Conservation (phyloP, 2,797 vertebrate species). For the Dipus sagitta region DNA sequence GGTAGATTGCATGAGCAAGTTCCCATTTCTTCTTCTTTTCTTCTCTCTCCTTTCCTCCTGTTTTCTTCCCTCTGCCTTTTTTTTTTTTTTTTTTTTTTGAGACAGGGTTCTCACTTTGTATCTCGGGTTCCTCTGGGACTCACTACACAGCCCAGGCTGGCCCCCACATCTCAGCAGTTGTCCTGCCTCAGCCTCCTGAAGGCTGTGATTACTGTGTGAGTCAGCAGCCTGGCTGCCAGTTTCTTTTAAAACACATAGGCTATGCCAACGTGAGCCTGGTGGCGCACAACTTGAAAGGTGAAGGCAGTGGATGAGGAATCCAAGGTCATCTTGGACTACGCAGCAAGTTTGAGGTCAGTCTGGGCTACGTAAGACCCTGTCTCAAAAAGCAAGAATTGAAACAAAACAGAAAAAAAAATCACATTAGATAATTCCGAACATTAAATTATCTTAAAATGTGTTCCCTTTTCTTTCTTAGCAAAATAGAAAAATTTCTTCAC, state of each 20-base stretch:
- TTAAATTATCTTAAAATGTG: neutral
- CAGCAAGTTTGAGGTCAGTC: neutral
- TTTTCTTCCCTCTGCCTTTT: too few species aligned
- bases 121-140: neutral
- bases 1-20: neutral
- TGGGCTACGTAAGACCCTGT: neutral
- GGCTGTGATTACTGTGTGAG: neutral
- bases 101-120: neutral
- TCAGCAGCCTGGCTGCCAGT: neutral
- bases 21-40: accelerated
- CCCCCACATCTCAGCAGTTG: neutral
- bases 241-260: neutral
- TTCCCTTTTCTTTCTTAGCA: neutral
- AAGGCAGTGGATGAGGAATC: neutral
- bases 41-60: too few species aligned
- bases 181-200: neutral
- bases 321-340: neutral
- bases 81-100: accelerated
- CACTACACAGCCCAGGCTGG: neutral
- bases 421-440: slow-evolving; percentile 25
- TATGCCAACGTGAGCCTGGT: too few species aligned
- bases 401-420: neutral
- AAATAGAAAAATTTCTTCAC: slow-evolving; percentile 10
- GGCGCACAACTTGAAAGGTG: neutral
- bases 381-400: neutral